Conservation (phyloP, 2,113 vertebrate species). For the Cephalopterus ornatus region DNA sequence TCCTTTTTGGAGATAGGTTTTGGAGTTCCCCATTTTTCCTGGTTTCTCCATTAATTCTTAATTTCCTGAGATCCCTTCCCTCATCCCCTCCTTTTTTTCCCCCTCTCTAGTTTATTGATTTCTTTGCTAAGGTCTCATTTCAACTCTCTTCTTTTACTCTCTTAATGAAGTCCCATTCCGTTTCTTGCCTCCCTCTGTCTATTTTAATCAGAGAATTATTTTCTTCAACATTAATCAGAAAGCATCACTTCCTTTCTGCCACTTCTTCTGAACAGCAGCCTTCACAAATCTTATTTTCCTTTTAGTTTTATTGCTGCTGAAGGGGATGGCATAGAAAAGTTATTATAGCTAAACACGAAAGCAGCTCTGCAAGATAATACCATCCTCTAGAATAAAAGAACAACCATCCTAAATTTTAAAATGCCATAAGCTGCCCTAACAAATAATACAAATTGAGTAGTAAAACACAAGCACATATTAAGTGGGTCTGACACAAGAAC, state of each 20-base stretch:
- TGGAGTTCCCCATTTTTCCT: not conserved
- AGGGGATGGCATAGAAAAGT: not conserved
- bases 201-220: conserved; percentile 35
- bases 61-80: not conserved
- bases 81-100: not conserved
- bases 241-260: conserved; percentile 5
- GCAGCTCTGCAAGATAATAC: not conserved
- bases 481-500: not conserved
- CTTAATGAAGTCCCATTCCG: not conserved
- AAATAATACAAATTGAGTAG: not conserved
- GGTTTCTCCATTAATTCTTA: conserved; percentile 15
- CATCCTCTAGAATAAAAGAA: not conserved
- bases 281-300: not conserved
- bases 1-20: not conserved
- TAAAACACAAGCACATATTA: not conserved
- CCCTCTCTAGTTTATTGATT: not conserved
- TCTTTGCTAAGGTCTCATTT: conserved; percentile 6
- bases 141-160: conserved; percentile 28
- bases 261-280: not conserved
- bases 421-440: not conserved
- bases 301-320: conserved; percentile 5
- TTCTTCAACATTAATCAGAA: conserved; percentile 36
- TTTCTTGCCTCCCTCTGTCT: not conserved
- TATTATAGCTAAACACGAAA: not conserved
- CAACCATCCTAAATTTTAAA: not conserved